Conservation (phyloP, 2,113 vertebrate species). For the Erythrolamprus reginae region DNA sequence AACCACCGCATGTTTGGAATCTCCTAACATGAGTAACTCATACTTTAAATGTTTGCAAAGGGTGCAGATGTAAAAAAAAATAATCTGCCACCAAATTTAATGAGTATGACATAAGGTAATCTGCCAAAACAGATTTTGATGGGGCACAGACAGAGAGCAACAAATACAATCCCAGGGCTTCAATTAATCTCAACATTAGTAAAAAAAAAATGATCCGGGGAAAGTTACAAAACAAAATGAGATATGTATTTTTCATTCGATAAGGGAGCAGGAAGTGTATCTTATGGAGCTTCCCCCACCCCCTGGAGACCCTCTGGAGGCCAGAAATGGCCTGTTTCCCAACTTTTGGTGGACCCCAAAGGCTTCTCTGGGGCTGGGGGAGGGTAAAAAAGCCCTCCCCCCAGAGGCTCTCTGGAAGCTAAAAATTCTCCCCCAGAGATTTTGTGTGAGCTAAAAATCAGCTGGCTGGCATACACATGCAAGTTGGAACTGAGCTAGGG, state of each 20-base stretch:
- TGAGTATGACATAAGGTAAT: background rate
- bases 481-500: no score
- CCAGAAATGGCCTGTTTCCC: no score
- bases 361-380: no score
- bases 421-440: no score
- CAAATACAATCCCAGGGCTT: background rate
- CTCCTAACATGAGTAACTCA: background rate
- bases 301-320: no score
- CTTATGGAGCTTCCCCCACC: no score
- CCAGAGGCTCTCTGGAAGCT: no score
- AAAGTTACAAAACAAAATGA: background rate
- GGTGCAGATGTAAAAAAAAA: background rate
- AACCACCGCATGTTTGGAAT: background rate
- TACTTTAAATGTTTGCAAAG: background rate
- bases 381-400: no score
- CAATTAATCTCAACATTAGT: background rate
- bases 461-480: no score
- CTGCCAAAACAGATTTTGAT: background rate
- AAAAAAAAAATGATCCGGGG: background rate
- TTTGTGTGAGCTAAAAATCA: no score
- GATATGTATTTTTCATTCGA: background rate
- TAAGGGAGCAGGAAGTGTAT: no score
- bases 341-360: no score
- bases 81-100: background rate
- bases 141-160: background rate